Base-by-base conservation (phyloP, 2,888 invertebrate genomes). In the Physocephala rufipes region DNA sequence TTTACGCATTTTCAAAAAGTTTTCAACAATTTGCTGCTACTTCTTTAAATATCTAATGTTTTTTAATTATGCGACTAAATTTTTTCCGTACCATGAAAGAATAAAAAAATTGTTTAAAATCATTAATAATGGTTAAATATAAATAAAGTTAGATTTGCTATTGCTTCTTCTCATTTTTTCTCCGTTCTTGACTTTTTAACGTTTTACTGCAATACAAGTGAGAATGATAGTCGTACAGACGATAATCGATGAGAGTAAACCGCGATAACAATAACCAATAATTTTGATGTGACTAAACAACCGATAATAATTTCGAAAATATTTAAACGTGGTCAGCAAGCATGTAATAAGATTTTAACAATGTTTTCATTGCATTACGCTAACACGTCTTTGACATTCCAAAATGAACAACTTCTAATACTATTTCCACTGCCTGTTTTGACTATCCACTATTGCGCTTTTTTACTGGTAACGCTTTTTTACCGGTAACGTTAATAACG, bases 171-270 rank as follows among this genome's bases (percentile, higher is more conserved):
- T 45, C 71, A 62, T 70, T 71, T 73, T 71, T n/a, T n/a, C n/a
- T n/a, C n/a, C n/a, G 28, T 55, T 55, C 62, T 62, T 30, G 53
- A 43, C 65, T 68, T 63, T 70, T 61, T 67, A 36, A 53, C 45
- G 49, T 3, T 68, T 51, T 63, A 61, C 66, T 71, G 69, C 66
- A 68, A 62, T 68, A 71, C 51, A 24, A 75, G 75, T 72, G 59
- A 75, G 75, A 1, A 68, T 36, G 59, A 67, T 74, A 71, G 66
- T 55, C n/a, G n/a, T 12, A 24, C 72, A 30, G 71, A 74, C 24
- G 55, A 65, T 21, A 62, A 55, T 43, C 69, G 73, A 75, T 76
- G 66, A 76, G 76, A 72, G 12, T 15, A 49, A 43, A 13, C 15
- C 45, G 13, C 19, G 66, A 21, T 24, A 51, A 5, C 53, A 28